Percentiles rank a stretch among this genome's conserved stretches.
Evolutionary conservation across 2,888 invertebrate genomes (phyloP).

Genomic region (Orthonevra nobilis): DNA sequence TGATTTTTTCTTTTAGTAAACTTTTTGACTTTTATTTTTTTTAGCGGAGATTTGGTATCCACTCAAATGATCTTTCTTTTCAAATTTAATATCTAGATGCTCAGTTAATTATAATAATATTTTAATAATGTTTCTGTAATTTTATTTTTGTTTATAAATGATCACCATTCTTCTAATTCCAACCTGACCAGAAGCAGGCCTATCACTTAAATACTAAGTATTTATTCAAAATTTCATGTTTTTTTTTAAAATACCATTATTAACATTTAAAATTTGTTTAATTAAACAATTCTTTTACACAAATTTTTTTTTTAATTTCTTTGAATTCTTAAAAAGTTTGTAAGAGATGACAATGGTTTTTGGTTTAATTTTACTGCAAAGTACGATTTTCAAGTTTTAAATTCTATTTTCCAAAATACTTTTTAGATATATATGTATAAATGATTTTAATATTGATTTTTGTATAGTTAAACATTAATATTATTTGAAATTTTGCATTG

Average conservation of each 20-base stretch:
- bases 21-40: constrained; percentile 24
- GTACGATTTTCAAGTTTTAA: too few species aligned
- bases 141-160: constrained; percentile 29
- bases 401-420: background rate
- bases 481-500: too few species aligned
- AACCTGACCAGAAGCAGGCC: constrained; percentile 9
- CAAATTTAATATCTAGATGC: constrained; percentile 31
- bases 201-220: constrained; percentile 66
- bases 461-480: too few species aligned
- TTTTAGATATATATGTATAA: constrained; percentile 3
- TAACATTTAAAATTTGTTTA: constrained; percentile 36
- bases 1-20: constrained; percentile 47
- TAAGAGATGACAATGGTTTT: too few species aligned
- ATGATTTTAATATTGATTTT: too few species aligned
- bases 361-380: too few species aligned
- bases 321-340: constrained; percentile 12
- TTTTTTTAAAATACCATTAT: constrained; percentile 4
- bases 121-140: background rate
- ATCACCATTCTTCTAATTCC: constrained; percentile 62
- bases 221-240: constrained; percentile 29
- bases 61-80: too few species aligned
- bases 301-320: constrained; percentile 7
- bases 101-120: constrained; percentile 14
- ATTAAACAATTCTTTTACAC: constrained; percentile 24
- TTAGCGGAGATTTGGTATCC: too few species aligned